Conservation (phyloP, 2,797 vertebrate species). For the Malacoctenus gilli region DNA sequence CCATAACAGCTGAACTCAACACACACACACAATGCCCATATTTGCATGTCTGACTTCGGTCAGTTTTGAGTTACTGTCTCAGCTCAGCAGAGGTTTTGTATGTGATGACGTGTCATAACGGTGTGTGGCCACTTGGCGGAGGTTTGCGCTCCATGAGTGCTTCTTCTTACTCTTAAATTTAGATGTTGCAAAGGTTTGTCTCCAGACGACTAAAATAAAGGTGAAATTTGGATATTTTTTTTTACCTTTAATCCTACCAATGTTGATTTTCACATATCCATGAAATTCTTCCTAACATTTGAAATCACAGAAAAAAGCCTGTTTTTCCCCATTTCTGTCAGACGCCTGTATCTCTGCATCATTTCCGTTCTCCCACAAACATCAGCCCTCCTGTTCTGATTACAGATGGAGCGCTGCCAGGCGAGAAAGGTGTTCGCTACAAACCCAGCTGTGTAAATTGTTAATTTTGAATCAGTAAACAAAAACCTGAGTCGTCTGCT, state of each 20-base stretch:
- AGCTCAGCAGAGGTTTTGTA: no score
- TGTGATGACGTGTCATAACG: no score
- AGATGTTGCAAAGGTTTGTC: no score
- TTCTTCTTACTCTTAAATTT: no score
- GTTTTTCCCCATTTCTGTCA: background rate
- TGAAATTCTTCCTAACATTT: background rate
- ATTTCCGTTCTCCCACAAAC: conserved; percentile 35
- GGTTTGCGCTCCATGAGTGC: no score
- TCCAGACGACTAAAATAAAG: no score
- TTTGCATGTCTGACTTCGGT: no score
- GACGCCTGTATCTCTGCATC: conserved; percentile 20
- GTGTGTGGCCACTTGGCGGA: no score
- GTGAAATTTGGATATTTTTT: no score
- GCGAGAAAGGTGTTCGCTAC: conserved; percentile 70
- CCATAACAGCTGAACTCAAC: background rate
- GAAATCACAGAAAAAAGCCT: background rate
- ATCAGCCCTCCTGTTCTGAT: conserved; percentile 31
- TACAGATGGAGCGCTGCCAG: conserved; percentile 65
- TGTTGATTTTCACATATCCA: background rate
- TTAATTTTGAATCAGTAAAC: conserved; percentile 80
- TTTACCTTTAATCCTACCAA: background rate
- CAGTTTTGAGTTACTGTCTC: no score
- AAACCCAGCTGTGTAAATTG: conserved; percentile 82
- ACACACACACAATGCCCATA: no score
- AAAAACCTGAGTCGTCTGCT: conserved; percentile 73